Conservation (phyloP, 2,888 invertebrate species). For the Gari tellinella region DNA sequence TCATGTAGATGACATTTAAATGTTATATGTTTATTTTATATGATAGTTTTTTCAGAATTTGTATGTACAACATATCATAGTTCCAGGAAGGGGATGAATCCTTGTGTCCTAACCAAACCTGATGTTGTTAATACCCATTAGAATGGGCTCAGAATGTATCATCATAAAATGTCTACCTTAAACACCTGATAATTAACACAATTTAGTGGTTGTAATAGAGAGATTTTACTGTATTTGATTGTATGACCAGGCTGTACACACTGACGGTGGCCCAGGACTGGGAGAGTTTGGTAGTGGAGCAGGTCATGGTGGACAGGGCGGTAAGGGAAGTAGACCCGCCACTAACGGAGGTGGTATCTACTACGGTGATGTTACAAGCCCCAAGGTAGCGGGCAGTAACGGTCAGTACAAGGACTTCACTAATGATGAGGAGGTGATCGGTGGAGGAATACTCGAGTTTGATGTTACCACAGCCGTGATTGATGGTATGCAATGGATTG, state of each 20-base stretch:
- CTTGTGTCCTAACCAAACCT: too few relatives aligned
- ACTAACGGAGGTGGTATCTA: constrained; percentile 55
- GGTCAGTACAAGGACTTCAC: constrained; percentile 36
- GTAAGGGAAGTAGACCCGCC: constrained; percentile 25
- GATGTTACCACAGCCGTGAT: constrained; percentile 47
- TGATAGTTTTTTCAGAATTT: too few relatives aligned
- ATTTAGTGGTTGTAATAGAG: too few relatives aligned
- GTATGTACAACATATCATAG: too few relatives aligned
- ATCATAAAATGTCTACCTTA: too few relatives aligned
- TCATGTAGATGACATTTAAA: too few relatives aligned
- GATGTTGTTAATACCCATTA: neutral
- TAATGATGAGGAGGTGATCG: constrained; percentile 28
- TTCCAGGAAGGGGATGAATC: too few relatives aligned
- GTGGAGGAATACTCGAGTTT: constrained; percentile 70
- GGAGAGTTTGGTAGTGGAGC: constrained; percentile 69
- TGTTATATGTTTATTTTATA: too few relatives aligned
- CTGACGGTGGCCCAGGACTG: constrained; percentile 55
- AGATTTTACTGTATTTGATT: too few relatives aligned
- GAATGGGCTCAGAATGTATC: neutral
- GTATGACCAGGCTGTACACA: constrained; percentile 50
- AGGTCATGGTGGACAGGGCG: constrained; percentile 74
- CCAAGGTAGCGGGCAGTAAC: constrained; percentile 65
- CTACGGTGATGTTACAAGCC: constrained; percentile 61
- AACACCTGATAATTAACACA: too few relatives aligned
- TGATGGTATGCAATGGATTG: constrained; percentile 64